Base-by-base conservation (phyloP, 2,888 invertebrate species). In the Orchesellides sinensis region DNA sequence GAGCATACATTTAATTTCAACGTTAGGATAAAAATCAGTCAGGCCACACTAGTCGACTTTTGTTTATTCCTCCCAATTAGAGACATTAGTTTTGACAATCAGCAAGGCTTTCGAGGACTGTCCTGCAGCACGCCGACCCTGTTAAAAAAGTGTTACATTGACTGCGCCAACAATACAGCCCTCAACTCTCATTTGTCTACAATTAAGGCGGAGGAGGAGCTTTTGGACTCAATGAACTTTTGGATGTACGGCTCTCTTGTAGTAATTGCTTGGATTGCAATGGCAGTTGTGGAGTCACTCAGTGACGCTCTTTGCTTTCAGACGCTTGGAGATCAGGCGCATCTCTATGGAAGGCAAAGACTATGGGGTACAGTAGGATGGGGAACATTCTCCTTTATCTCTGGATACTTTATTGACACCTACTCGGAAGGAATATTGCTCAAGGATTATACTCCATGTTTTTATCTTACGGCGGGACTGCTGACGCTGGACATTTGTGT, bases 301-400 rank as follows among this genome's bases (percentile, higher is more conserved):
- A 95, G 95, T 0, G 98, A 98, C 91, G 95, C 97, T 0, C 95
- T 97, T 83, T 96, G 96, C 89, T 96, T 97, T 90, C 93, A 95
- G 89, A 91, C 95, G 68, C 91, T 98, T 25, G 96, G 94, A 59
- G 93, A 94, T 3, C 92, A 93, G 70, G 93, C 93, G n/a, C 92
- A 94, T 61, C 91, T 93, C 27, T 98, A 96, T 90, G 98, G 98
- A 0, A 93, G 94, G 87, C 97, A 98, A 89, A 92, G 96, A 54
- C 91, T 96, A 83, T 98, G 95, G 93, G 97, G 98, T 0, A 95
- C 97, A 0, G 91, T 97, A 1, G 97, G 96, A 0, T 96, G 95
- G 93, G 97, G 96, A 19, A 90, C 94, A 66, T 93, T 96, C 88
- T 94, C 95, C 0, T 91, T 96, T 27, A 89, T 95, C 17, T 92